Percentiles rank a stretch among this genome's conserved stretches.
Evolutionary conservation across 2,113 vertebrate species (phyloP).

Genomic region (Numenius arquata): DNA sequence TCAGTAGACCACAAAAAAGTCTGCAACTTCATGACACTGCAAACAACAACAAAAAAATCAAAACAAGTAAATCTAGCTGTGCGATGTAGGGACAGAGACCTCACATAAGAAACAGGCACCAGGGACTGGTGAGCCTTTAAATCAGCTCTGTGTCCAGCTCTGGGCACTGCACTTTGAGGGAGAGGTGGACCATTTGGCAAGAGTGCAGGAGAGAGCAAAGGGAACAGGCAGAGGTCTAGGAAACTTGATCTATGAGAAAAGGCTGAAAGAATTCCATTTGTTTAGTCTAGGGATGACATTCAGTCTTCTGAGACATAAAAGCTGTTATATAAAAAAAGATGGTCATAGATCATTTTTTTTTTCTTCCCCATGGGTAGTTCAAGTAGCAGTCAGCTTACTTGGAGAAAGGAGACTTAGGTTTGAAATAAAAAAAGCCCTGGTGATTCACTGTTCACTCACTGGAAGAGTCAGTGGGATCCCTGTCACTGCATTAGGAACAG

Average conservation of each 20-base stretch:
- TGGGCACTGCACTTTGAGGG: neutral
- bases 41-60: neutral
- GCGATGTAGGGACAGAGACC: neutral
- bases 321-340: neutral
- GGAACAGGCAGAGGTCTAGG: conserved; percentile 16
- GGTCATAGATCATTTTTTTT: neutral
- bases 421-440: neutral
- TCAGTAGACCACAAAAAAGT: neutral
- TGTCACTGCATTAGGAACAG: neutral
- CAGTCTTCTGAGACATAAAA: conserved; percentile 32
- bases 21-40: neutral
- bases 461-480: neutral
- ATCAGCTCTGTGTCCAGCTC: neutral
- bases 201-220: neutral
- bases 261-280: conserved; percentile 50
- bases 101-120: neutral
- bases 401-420: neutral
- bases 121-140: neutral
- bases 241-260: conserved; percentile 50
- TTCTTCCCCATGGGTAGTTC: neutral
- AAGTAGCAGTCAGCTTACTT: neutral
- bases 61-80: neutral
- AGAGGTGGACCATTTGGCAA: neutral
- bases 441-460: neutral
- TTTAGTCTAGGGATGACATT: conserved; percentile 59